These are phyloP conservation scores for Entomobrya multifasciata DNA, from an alignment of 2,888 invertebrate genomes.

Conservation along the genomic window DNA sequence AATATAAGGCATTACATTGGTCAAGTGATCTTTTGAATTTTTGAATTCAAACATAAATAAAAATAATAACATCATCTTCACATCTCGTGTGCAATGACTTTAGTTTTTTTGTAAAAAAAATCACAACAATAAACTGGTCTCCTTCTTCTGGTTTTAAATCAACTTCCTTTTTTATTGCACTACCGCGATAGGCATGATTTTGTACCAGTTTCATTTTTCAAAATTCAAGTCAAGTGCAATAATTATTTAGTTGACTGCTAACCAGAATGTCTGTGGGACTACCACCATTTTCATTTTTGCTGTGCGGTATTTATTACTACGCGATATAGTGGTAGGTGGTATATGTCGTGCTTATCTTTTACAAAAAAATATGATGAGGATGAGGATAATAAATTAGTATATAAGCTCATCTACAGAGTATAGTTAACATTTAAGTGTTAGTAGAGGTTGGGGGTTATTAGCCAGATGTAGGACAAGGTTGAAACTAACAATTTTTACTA, in stretches of 20 bases:
- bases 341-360: not conserved
- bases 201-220: not conserved
- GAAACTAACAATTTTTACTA: conserved; percentile 30
- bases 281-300: not conserved
- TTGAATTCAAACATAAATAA: too few species aligned
- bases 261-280: not conserved
- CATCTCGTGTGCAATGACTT: conserved; percentile 1
- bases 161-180: conserved; percentile 45
- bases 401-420: not conserved
- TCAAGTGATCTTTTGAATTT: not conserved
- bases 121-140: too few species aligned
- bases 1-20: too few species aligned
- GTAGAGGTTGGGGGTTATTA: conserved; percentile 5
- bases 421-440: not conserved
- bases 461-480: conserved; percentile 64
- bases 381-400: conserved; percentile 1
- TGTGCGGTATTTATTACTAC: not conserved
- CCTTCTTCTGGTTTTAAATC: conserved; percentile 40
- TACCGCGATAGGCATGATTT: conserved; percentile 9
- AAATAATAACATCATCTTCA: too few species aligned
- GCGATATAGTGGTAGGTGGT: not conserved
- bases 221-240: conserved; percentile 33
- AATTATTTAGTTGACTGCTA: not conserved
- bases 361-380: conserved; percentile 6
- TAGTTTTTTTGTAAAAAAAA: not conserved